Conservation (phyloP, 2,113 vertebrate genomes). For the Brienomyrus longianalis region DNA sequence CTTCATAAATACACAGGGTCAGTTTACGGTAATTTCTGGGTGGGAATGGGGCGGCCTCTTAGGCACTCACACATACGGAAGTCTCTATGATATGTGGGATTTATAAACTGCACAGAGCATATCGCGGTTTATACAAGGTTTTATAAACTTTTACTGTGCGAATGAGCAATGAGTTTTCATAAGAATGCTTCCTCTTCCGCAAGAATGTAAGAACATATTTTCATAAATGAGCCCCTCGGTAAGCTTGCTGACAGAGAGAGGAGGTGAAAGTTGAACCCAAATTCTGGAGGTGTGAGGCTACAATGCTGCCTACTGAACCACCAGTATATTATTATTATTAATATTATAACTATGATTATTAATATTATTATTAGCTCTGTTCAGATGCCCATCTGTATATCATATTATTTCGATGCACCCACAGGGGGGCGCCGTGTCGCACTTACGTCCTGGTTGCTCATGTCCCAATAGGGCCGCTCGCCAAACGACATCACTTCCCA, state of each 20-base stretch:
- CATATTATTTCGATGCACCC: neutral
- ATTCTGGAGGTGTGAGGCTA: neutral
- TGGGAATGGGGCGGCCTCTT: neutral
- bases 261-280: neutral
- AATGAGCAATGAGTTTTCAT: neutral
- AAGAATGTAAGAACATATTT: neutral
- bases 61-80: neutral
- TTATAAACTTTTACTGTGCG: neutral
- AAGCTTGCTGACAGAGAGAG: neutral
- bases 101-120: neutral
- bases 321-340: neutral
- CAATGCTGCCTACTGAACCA: neutral
- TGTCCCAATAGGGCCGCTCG: constrained; percentile 71
- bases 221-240: neutral
- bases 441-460: constrained; percentile 73
- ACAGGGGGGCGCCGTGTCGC: neutral
- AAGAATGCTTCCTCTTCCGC: neutral
- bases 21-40: neutral
- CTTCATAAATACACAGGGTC: neutral
- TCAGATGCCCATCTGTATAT: neutral
- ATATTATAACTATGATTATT: neutral
- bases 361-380: neutral
- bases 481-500: constrained; percentile 75
- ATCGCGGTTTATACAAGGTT: neutral
- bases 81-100: neutral